Conservation (phyloP, 2,888 invertebrate species). For the Cosmopolites sordidus region DNA sequence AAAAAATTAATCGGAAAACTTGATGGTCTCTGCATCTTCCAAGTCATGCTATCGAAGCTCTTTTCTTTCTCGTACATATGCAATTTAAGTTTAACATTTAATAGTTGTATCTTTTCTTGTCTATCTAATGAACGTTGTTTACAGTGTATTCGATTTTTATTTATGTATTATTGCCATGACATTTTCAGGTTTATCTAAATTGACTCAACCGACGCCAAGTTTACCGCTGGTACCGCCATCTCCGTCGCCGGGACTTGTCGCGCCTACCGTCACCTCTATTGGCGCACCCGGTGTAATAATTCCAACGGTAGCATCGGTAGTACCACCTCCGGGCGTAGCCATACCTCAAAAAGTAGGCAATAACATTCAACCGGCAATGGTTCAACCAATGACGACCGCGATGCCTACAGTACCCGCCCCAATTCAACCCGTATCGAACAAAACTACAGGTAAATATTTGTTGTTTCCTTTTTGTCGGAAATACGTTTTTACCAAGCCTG, state of each 20-base stretch:
- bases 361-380: conserved; percentile 39
- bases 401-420: conserved; percentile 34
- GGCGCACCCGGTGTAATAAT: conserved; percentile 61
- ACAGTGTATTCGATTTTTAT: conserved; percentile 1
- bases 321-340: conserved; percentile 47
- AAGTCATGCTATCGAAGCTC: no score
- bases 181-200: conserved; percentile 38
- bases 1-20: no score
- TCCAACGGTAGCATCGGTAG: conserved; percentile 40
- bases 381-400: conserved; percentile 39
- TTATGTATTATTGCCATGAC: not conserved
- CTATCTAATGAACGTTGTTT: no score
- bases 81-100: no score
- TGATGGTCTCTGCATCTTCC: no score
- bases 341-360: conserved; percentile 43
- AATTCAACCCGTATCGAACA: conserved; percentile 25
- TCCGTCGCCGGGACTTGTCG: conserved; percentile 35
- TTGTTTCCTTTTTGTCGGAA: not conserved
- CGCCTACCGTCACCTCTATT: conserved; percentile 46
- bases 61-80: no score
- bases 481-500: no score
- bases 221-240: conserved; percentile 42
- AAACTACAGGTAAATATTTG: conserved; percentile 42
- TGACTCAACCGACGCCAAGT: conserved; percentile 44
- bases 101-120: no score